Base-by-base conservation (phyloP, 92 coral and sea anemone species). In the Porites divaricata region DNA sequence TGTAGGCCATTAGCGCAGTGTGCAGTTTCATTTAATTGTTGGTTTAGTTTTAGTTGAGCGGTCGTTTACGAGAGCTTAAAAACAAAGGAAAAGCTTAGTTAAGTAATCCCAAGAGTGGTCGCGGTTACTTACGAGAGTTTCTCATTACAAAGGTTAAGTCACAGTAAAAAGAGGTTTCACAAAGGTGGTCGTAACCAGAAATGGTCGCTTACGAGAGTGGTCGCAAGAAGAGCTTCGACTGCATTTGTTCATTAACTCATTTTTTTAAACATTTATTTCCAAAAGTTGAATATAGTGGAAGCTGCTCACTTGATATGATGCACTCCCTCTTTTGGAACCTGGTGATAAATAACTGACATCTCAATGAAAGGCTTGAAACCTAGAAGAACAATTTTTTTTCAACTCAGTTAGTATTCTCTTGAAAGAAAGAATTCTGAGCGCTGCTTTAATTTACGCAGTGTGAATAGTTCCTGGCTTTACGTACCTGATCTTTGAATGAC, bases 331-430 rank as follows among this genome's bases (percentile, higher is more conserved):
- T 67, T 88, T 45, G 95, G 90, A 14, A 91, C 95, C 64, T 89
- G 89, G 86, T 93, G 99, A 79, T 91, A 95, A 45, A 96, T 89
- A 16, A 92, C 90, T 21, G 98, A 96, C 75, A 96, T 86, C 88
- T 96, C 98, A 77, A 93, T 91, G 88, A 96, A 95, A 24, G 99
- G 98, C 70, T 95, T 96, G 68, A 93, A 93, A 9, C 97, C 99
- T 96, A 77, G 14, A 76, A 77, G 48, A 2, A 26, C 13, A 15
- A 16, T 7, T 23, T 8, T 1, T 0, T 26, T 35, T 35, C 45
- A 35, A 35, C 45, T 35, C 45, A 6, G 45, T 35, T 35, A 35
- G 45, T 6, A 35, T 3, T 35, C 3, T 35, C 45, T 35, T 35
- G 4, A 35, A 35, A 35, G 6, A 35, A 35, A 35, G 45, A 35